A percentile compares a stretch with the other conserved stretches of the same genome.
phyloP scores from a whole-genome alignment of 2,888 invertebrate genomes.

The Caenorhabditis drosophilae region DNA sequence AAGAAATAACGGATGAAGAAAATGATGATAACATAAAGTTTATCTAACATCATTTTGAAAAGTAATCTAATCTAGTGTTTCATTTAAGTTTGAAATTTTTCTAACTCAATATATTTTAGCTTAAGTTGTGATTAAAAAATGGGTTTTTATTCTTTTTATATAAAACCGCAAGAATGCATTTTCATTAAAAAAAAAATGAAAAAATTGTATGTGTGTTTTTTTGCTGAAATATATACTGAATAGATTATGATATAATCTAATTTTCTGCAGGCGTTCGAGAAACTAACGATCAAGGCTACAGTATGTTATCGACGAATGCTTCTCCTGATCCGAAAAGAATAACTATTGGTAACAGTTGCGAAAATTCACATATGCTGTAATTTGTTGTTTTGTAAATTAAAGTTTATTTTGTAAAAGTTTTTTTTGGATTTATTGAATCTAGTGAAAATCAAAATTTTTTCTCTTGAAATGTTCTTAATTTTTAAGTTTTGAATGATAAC shows the following conservation, averaged over 20 bases:
- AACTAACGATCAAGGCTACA: constrained; percentile 52
- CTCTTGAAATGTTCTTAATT: too few relatives aligned
- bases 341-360: constrained; percentile 50
- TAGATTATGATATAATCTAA: neutral
- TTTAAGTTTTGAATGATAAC: too few relatives aligned
- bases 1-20: constrained; percentile 10
- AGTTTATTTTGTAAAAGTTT: too few relatives aligned
- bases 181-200: too few relatives aligned
- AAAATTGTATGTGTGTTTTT: too few relatives aligned
- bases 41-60: constrained; percentile 16
- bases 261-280: constrained; percentile 34
- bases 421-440: too few relatives aligned
- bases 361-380: constrained; percentile 57
- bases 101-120: neutral
- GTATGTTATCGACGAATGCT: constrained; percentile 52
- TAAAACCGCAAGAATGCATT: too few relatives aligned
- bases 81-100: neutral
- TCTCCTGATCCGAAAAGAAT: constrained; percentile 54
- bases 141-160: neutral
- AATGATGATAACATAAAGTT: constrained; percentile 37
- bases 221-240: too few relatives aligned
- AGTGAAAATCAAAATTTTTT: constrained; percentile 2
- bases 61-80: neutral
- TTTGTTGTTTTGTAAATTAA: neutral
- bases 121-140: neutral